These are phyloP conservation scores for Crocidura indochinensis DNA, from an alignment of 2,797 vertebrate species.

Conservation along the genomic window DNA sequence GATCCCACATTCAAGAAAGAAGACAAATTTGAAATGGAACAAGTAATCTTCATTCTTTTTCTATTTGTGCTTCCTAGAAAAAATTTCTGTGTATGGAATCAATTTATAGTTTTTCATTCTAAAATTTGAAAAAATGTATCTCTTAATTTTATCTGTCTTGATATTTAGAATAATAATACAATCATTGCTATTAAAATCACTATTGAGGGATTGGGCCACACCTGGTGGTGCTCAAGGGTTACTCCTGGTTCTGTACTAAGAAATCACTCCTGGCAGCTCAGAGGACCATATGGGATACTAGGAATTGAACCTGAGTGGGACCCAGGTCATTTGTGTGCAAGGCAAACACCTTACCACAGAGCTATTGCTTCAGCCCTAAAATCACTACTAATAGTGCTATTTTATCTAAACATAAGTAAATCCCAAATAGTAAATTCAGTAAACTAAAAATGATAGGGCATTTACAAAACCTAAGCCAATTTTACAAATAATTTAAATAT, in stretches of 20 bases:
- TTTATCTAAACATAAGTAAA: constrained; percentile 92
- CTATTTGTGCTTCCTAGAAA: constrained; percentile 91
- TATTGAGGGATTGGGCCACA: too few relatives aligned
- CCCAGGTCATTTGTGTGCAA: too few relatives aligned
- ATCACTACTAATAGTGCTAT: constrained; percentile 94
- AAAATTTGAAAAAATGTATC: constrained; percentile 93
- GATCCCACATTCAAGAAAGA: too few relatives aligned
- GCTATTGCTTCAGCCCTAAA: constrained; percentile 84
- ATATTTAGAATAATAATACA: constrained; percentile 93
- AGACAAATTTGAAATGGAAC: too few relatives aligned
- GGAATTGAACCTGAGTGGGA: too few relatives aligned
- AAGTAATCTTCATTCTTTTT: too few relatives aligned
- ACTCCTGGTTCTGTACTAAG: too few relatives aligned
- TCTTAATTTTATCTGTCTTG: constrained; percentile 92
- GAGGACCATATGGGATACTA: too few relatives aligned
- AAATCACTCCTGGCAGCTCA: too few relatives aligned
- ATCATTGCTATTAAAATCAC: constrained; percentile 90
- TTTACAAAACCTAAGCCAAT: constrained; percentile 88
- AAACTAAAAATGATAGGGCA: constrained; percentile 85
- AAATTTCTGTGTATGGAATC: constrained; percentile 92
- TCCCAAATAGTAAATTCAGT: constrained; percentile 89
- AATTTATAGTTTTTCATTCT: constrained; percentile 92
- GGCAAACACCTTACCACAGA: too few relatives aligned
- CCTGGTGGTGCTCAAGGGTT: too few relatives aligned
- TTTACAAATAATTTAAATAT: constrained; percentile 88